Percentiles rank a stretch among this genome's conserved stretches.
Evolutionary conservation across 1,140 invertebrate genomes (phyloP).

Genomic region (Aphaenogaster ashmeadi): DNA sequence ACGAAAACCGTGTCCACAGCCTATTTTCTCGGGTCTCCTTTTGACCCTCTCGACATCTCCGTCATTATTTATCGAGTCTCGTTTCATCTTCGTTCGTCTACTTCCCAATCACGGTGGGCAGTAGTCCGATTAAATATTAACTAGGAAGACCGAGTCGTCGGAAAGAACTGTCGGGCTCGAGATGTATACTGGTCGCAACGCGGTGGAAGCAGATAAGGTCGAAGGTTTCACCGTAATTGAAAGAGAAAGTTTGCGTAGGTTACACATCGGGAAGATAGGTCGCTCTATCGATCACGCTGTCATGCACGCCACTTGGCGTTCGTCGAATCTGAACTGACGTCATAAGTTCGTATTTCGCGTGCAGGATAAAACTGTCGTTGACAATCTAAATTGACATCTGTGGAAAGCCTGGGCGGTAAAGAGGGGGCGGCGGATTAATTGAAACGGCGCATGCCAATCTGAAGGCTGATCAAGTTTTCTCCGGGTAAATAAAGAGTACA

Average conservation of each 20-base stretch:
- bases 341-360: slow-evolving; percentile 27
- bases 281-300: slow-evolving; percentile 66
- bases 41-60: background rate
- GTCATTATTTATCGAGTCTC: slow-evolving; percentile 30
- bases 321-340: slow-evolving; percentile 41
- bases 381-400: slow-evolving; percentile 40
- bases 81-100: slow-evolving; percentile 26
- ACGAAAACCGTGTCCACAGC: background rate
- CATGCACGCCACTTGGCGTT: slow-evolving; percentile 16
- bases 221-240: slow-evolving; percentile 40
- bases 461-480: slow-evolving; percentile 10
- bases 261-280: slow-evolving; percentile 18
- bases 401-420: background rate
- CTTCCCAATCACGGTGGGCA: slow-evolving; percentile 22
- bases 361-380: slow-evolving; percentile 40
- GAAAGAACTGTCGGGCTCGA: slow-evolving; percentile 37
- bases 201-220: slow-evolving; percentile 24
- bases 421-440: background rate
- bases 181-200: background rate
- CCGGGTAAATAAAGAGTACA: background rate
- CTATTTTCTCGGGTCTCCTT: background rate
- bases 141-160: background rate
- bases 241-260: slow-evolving; percentile 47
- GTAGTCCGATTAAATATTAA: slow-evolving; percentile 70
- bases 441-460: background rate